Base-by-base conservation (phyloP, 2,113 vertebrate species). In the Romanogobio albipinnatus region DNA sequence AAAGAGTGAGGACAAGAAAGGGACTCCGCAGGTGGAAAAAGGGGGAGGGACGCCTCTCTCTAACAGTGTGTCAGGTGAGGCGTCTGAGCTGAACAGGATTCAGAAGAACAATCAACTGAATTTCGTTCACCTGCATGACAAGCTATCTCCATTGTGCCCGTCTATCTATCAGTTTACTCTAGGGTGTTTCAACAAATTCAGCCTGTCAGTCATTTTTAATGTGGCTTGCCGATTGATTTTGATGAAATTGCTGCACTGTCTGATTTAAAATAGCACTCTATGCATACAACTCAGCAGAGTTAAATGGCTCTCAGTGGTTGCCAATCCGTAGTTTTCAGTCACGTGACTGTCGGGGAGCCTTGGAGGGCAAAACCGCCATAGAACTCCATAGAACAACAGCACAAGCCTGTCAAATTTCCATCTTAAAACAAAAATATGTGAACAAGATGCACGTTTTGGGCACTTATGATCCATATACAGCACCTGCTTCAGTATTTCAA, bases 1-100 rank as follows among this genome's bases (percentile, higher is more conserved):
- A 88, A 93, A 87, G 45, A 94, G 93, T 86, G 95, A 90, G 93
- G 93, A 93, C 90, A 94, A 95, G 95, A 94, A 94, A 91, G 94
- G 93, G 91, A 93, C 92, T 91, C 92, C 93, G 92, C 93, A 93
- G 92, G 89, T 94, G 90, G 95, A 94, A 93, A 94, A 94, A 86
- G 90, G 93, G 90, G 92, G 93, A 89, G 88, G 93, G 91, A 90
- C 93, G 93, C 92, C 94, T 91, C 92, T 95, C 87, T 53, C 51
- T 24, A 81, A 22, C 29, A 93, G 90, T 85, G 94, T 95, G 94
- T 94, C 95, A 95, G 96, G 96, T 98, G 92, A 92, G 94, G 88
- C 62, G 56, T 66, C 61, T 49, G 36, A 61, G 6, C n/a, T 45
- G 22, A 61, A 61, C 5, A 5, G 36, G 22, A 26, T 45, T 26